Conservation (phyloP, 2,888 invertebrate genomes). For the Pheosia tremula region DNA sequence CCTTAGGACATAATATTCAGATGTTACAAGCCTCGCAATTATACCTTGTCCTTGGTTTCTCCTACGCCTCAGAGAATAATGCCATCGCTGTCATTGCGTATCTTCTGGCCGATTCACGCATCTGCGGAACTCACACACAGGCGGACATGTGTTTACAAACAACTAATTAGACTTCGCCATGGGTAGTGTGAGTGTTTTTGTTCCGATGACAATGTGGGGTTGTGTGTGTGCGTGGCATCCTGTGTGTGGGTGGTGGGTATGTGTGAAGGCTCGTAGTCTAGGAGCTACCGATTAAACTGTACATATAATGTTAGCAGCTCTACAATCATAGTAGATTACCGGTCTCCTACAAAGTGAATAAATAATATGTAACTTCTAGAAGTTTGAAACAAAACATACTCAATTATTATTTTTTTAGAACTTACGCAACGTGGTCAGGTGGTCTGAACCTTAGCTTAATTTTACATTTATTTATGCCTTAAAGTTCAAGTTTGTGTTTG, state of each 20-base stretch:
- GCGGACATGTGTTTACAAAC: slow-evolving; percentile 72
- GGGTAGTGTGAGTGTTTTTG: slow-evolving; percentile 60
- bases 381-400: no score
- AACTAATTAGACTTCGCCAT: slow-evolving; percentile 65
- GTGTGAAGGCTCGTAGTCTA: slow-evolving; percentile 35
- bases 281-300: not conserved
- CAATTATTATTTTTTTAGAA: no score
- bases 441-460: no score
- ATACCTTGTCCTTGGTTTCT: no score
- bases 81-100: slow-evolving; percentile 28
- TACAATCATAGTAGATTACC: no score
- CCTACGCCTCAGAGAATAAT: not conserved
- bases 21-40: no score
- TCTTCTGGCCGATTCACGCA: slow-evolving; percentile 40
- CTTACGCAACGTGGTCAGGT: no score
- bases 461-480: no score
- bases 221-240: slow-evolving; percentile 38
- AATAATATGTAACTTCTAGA: no score
- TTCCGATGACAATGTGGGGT: slow-evolving; percentile 49
- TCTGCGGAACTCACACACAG: slow-evolving; percentile 46
- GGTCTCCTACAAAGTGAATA: no score
- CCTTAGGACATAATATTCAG: no score
- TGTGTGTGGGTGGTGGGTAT: slow-evolving; percentile 39
- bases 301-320: no score
- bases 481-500: not conserved